phyloP scores from a whole-genome alignment of 92 coral and sea anemone species.

The Phymanthus crucifer region DNA sequence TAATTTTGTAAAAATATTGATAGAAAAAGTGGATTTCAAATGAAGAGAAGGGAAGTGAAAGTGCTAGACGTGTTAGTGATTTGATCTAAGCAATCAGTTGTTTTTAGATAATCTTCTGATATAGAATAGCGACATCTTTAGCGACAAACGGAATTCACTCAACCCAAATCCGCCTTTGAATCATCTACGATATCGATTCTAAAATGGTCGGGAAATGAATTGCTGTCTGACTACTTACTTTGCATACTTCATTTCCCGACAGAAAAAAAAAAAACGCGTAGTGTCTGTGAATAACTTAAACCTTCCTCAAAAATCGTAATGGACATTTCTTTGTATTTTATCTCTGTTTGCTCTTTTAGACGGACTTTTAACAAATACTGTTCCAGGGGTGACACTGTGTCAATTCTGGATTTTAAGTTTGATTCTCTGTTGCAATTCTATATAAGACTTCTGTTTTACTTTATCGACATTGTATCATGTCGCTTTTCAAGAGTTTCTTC shows the following conservation, averaged over 20 bases:
- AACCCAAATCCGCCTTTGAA: background rate
- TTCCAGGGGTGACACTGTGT: no score
- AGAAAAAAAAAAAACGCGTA: background rate
- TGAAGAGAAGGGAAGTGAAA: background rate
- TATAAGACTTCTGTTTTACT: no score
- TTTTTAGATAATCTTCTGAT: background rate
- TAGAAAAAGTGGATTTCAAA: background rate
- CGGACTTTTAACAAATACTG: no score
- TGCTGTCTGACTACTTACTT: background rate
- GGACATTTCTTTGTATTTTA: background rate
- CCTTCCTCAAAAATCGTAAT: background rate
- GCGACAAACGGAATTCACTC: conserved; percentile 4
- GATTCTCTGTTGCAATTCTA: no score
- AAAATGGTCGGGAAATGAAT: background rate
- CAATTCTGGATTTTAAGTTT: no score
- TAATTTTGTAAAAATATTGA: no score
- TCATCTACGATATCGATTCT: background rate
- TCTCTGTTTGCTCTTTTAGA: no score
- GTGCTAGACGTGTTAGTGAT: background rate
- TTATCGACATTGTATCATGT: no score
- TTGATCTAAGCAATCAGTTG: background rate
- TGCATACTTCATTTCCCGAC: background rate
- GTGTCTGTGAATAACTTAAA: background rate
- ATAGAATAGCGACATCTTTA: background rate
- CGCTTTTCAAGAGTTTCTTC: no score